phyloP scores from a whole-genome alignment of 2,888 invertebrate genomes.

The Andrena fulva region DNA sequence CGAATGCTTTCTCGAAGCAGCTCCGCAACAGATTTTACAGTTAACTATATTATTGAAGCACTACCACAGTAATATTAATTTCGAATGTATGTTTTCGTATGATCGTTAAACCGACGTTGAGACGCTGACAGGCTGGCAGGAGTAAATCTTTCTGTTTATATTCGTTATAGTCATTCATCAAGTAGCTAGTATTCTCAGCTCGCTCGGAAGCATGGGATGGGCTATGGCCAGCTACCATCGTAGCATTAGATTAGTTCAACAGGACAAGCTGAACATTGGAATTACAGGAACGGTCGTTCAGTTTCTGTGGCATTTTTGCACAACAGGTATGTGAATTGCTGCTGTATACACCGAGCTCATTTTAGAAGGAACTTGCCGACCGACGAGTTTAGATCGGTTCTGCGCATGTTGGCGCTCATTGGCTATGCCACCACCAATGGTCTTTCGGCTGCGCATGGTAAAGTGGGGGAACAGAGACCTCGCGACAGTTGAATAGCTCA shows the following conservation, averaged over 20 bases:
- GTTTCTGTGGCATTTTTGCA: constrained; percentile 93
- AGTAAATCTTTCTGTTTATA: constrained; percentile 17
- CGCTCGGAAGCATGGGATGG: constrained; percentile 96
- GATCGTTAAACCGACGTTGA: neutral
- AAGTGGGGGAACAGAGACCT: too few species aligned
- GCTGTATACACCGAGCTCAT: constrained; percentile 8
- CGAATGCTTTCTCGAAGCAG: constrained; percentile 93
- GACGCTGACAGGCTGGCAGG: neutral
- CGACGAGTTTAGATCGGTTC: too few species aligned
- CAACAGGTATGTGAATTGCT: constrained; percentile 87
- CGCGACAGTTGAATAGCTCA: too few species aligned
- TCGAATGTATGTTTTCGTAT: constrained; percentile 83
- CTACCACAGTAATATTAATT: constrained; percentile 85
- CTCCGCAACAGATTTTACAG: constrained; percentile 92
- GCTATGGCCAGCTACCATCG: constrained; percentile 95
- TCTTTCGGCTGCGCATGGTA: too few species aligned
- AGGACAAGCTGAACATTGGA: constrained; percentile 92
- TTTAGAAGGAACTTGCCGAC: too few species aligned
- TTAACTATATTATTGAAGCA: constrained; percentile 89
- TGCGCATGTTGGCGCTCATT: too few species aligned
- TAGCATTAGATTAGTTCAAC: constrained; percentile 91
- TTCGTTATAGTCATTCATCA: constrained; percentile 87
- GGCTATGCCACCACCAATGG: too few species aligned
- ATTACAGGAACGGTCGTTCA: constrained; percentile 90
- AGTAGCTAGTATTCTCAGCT: constrained; percentile 90